These are phyloP conservation scores for Agrotis segetum DNA, from an alignment of 2,888 invertebrate species.

Conservation along the genomic window DNA sequence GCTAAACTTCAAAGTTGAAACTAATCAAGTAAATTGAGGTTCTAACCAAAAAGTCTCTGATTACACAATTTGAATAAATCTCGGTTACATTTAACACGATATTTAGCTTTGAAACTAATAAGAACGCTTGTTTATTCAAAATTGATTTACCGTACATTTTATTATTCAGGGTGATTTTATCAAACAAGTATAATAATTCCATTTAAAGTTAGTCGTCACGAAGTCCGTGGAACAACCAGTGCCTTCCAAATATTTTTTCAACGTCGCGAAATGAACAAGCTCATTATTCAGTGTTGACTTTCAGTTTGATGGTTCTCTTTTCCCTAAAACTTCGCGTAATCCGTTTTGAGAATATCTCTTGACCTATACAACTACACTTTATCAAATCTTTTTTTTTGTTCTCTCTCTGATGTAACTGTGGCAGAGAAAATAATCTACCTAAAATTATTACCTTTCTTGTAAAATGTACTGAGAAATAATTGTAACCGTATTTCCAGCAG, in stretches of 20 bases:
- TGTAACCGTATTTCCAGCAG: constrained; percentile 32
- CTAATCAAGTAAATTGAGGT: constrained; percentile 17
- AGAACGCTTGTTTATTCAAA: constrained; percentile 32
- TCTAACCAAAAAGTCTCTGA: neutral
- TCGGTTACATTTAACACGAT: neutral
- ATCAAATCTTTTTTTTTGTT: constrained; percentile 41
- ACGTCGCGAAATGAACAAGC: constrained; percentile 62
- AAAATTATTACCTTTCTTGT: constrained; percentile 32
- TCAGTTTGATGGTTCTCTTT: constrained; percentile 70
- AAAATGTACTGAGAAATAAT: constrained; percentile 37
- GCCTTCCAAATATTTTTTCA: constrained; percentile 65
- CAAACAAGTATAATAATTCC: constrained; percentile 64
- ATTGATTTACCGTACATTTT: constrained; percentile 55
- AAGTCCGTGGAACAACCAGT: constrained; percentile 59
- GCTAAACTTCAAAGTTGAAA: constrained; percentile 12
- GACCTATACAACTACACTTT: constrained; percentile 49
- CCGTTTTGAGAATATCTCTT: constrained; percentile 67
- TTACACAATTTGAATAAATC: neutral
- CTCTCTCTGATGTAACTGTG: constrained; percentile 22
- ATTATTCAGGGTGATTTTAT: constrained; percentile 61
- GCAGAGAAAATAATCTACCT: constrained; percentile 13
- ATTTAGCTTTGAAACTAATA: constrained; percentile 12
- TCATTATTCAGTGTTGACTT: constrained; percentile 75
- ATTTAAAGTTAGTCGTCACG: constrained; percentile 65
- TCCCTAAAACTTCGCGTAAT: constrained; percentile 68